Percentiles rank a stretch among this genome's conserved stretches.
Evolutionary conservation across 2,797 vertebrate genomes (phyloP).

Genomic region (Falco concolor): DNA sequence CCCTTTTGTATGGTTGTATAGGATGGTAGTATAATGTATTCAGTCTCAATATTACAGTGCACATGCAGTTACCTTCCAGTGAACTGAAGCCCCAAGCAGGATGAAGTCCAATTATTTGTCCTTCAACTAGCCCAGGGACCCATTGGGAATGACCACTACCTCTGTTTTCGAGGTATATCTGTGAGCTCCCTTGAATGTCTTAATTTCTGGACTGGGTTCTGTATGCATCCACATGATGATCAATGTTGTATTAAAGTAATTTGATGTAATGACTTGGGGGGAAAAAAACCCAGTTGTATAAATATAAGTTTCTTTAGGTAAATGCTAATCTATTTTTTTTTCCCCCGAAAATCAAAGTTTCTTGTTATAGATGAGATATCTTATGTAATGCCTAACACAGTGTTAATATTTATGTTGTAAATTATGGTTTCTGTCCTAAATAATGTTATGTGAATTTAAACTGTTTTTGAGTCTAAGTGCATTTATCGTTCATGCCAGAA

Average conservation of each 20-base stretch:
- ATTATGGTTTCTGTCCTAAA: neutral
- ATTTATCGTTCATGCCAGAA: slow-evolving; percentile 5
- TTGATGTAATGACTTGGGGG: slow-evolving; percentile 27
- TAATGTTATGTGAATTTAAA: neutral
- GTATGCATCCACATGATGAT: neutral
- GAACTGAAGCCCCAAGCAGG: neutral
- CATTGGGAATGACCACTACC: neutral
- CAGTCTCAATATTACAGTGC: neutral
- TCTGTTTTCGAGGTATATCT: neutral
- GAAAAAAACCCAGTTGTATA: neutral
- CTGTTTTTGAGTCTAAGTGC: neutral
- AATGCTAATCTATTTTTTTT: neutral
- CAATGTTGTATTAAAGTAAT: neutral
- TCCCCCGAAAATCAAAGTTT: neutral
- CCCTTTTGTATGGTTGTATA: neutral
- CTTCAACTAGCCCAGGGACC: neutral
- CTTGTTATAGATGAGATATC: neutral
- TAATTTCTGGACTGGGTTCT: neutral
- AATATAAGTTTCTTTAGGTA: neutral
- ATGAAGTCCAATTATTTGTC: neutral
- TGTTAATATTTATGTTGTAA: neutral
- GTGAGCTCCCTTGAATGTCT: neutral
- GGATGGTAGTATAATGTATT: neutral
- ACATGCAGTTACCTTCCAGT: neutral
- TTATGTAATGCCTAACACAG: neutral